These are phyloP conservation scores for Miniopterus natalensis DNA, from an alignment of 2,113 vertebrate genomes.

Conservation along the genomic window DNA sequence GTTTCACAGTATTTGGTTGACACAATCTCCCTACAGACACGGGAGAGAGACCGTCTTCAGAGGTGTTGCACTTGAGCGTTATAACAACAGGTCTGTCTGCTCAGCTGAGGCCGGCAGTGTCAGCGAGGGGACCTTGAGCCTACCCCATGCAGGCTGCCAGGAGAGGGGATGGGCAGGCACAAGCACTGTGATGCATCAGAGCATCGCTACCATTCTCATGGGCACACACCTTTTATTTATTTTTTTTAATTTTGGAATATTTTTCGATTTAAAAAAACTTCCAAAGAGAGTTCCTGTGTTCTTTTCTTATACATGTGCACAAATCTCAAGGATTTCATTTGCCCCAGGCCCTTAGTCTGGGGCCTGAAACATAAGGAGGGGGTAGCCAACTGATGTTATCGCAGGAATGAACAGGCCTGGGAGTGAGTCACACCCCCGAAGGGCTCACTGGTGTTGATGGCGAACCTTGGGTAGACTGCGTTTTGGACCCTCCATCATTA, in stretches of 20 bases:
- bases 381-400: neutral
- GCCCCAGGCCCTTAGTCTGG: neutral
- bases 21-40: neutral
- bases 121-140: neutral
- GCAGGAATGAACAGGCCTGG: neutral
- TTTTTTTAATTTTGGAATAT: neutral
- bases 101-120: accelerated
- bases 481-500: neutral
- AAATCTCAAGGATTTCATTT: neutral
- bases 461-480: neutral
- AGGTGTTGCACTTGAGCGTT: neutral
- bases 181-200: neutral
- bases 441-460: neutral
- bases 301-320: neutral
- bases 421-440: accelerated
- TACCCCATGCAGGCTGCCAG: neutral
- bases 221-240: neutral
- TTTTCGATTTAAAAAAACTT: neutral
- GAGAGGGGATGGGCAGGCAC: neutral
- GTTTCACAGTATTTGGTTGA: neutral
- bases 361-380: neutral
- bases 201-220: neutral
- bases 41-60: neutral
- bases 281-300: neutral
- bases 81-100: neutral